Percentiles rank a stretch among this genome's conserved stretches.
These are phyloP conservation scores for Momotus momota DNA, from an alignment of 2,797 vertebrate genomes.

Conservation along the genomic window DNA sequence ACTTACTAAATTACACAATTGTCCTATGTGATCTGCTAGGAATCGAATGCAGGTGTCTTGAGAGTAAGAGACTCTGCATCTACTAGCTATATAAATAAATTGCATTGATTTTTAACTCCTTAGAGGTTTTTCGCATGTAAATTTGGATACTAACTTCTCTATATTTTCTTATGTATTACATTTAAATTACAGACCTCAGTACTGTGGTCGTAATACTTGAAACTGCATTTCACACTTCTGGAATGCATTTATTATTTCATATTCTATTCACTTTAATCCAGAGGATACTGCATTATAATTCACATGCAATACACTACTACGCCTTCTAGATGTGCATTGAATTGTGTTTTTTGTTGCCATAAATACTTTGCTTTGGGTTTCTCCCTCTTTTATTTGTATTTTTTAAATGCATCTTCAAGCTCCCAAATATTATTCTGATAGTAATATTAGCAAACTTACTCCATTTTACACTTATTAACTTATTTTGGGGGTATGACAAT, in stretches of 20 bases:
- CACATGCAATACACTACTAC: neutral
- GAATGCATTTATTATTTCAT: neutral
- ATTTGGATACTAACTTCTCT: neutral
- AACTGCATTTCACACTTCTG: neutral
- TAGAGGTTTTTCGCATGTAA: neutral
- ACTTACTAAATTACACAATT: conserved; percentile 1
- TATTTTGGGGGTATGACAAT: neutral
- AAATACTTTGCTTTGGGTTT: neutral
- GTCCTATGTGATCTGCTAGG: conserved; percentile 19
- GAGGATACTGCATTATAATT: conserved; percentile 1
- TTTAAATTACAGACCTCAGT: neutral
- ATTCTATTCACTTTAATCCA: neutral
- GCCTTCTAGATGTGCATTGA: neutral
- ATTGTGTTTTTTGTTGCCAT: neutral
- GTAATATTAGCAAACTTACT: neutral
- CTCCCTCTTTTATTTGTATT: neutral
- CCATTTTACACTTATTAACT: neutral
- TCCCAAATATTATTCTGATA: neutral
- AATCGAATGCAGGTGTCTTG: conserved; percentile 29
- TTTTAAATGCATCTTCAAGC: neutral
- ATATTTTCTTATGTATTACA: neutral
- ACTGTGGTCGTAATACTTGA: neutral
- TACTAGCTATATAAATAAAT: neutral
- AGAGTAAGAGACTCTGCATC: neutral
- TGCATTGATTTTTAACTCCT: neutral